Evolutionary conservation across 2,797 vertebrate species (phyloP).

Genomic region (Peromyscus eremicus): DNA sequence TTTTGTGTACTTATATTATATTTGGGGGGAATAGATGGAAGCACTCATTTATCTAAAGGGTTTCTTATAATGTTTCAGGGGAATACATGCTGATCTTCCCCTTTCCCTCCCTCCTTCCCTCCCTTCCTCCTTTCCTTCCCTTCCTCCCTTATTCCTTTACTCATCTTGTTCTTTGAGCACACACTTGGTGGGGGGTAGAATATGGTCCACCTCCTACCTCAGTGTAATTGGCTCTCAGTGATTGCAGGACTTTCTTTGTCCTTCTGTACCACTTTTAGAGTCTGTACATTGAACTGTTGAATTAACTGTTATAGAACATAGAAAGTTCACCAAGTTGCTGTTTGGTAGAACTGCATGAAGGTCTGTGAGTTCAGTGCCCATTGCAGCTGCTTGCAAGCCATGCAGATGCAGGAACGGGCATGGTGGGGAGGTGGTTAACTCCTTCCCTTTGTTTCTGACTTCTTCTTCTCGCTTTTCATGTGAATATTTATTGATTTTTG

Average conservation of each 20-base stretch:
- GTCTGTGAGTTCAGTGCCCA: slow-evolving; percentile 78
- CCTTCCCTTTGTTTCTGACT: slow-evolving; percentile 63
- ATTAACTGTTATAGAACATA: slow-evolving; percentile 90
- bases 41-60: slow-evolving; percentile 33
- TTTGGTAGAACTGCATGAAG: slow-evolving; percentile 69
- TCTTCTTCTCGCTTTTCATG: slow-evolving; percentile 51
- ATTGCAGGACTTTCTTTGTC: slow-evolving; percentile 91
- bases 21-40: slow-evolving; percentile 47
- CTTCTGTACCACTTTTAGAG: slow-evolving; percentile 91
- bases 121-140: rapidly evolving
- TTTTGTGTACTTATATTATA: slow-evolving; percentile 72
- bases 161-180: slow-evolving; percentile 36
- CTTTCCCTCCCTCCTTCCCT: slow-evolving; percentile 17
- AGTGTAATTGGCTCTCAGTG: slow-evolving; percentile 91
- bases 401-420: slow-evolving; percentile 62
- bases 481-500: slow-evolving; percentile 47
- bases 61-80: slow-evolving; percentile 23
- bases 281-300: slow-evolving; percentile 92
- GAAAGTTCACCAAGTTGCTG: slow-evolving; percentile 74
- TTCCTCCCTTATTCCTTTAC: slow-evolving; percentile 75
- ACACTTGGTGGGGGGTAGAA: slow-evolving; percentile 72
- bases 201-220: slow-evolving; percentile 90
- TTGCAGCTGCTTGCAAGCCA: slow-evolving; percentile 64
- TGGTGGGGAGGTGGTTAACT: slow-evolving; percentile 71
- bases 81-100: neutral